Base-by-base conservation (phyloP, 2,888 invertebrate genomes). In the Eueremaeus valkanovi region DNA sequence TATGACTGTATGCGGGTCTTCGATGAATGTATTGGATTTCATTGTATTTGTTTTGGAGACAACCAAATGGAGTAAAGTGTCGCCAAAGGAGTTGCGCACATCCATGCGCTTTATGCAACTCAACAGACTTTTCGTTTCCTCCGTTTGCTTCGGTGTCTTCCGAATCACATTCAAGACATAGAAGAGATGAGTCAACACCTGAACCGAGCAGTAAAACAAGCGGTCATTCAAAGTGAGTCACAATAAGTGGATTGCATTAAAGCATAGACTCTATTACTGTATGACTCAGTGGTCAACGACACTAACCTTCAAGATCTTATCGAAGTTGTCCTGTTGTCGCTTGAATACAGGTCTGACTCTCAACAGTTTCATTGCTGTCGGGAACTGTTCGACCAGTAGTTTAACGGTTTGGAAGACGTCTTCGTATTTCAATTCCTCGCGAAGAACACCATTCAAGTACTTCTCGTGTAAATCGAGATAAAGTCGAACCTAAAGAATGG, bases 1-100 rank as follows among this genome's bases (percentile, higher is more conserved):
- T 80, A 90, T 87, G 21, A 75, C 68, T 13, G 78, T 73, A 73
- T 78, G 77, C 6, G 78, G 76, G 61, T 80, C 79, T 36, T 79
- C 79, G 21, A 78, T 76, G 51, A 78, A 90, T 80, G 89, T 88
- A 82, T 90, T 90, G 82, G 89, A 75, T 76, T 80, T 89, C 79
- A 92, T 89, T 18, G 89, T 89, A 85, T 91, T 92, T 79, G 89
- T 86, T 78, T 89, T 88, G 58, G 90, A 91, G 75, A 90, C 91
- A 81, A 90, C 90, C 79, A 94, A 86, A 85, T 95, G 95, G 77
- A 95, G 87, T 78, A 94, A 86, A n/a, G 92, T 89, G 83, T 93
- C 92, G 77, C 90, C 90, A 18, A 76, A 88, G 87, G 81, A 88
- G 80, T 90, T 90, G 78, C 88, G 87, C 73, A 90, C 88, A 84